phyloP scores from a whole-genome alignment of 1,140 invertebrate genomes.

The Octopus sinensis region DNA sequence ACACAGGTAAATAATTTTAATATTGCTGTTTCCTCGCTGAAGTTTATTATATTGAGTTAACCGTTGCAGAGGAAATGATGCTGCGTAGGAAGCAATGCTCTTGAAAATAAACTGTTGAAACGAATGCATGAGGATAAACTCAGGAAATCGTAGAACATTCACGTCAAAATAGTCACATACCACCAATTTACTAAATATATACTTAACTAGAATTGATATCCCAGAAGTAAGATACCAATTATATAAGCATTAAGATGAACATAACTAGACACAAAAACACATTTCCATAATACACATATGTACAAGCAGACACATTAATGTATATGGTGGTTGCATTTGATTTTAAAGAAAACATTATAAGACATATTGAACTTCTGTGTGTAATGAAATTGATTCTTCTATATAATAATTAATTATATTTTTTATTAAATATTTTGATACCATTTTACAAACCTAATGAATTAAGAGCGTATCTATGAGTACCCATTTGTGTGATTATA shows the following conservation, averaged over 20 bases:
- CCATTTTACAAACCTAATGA: background rate
- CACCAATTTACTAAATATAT: background rate
- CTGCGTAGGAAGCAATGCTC: background rate
- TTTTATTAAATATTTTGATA: background rate
- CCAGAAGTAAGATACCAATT: too few species aligned
- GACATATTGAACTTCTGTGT: background rate
- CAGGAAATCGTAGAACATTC: background rate
- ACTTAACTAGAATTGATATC: too few species aligned
- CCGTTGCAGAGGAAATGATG: background rate
- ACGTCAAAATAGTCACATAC: background rate
- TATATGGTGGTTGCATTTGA: too few species aligned
- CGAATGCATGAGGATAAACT: background rate
- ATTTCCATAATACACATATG: too few species aligned
- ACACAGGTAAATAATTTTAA: background rate
- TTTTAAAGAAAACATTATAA: background rate
- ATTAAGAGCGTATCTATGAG: background rate
- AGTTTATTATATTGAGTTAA: background rate
- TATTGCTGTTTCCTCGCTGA: background rate
- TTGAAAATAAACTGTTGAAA: background rate
- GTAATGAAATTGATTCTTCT: background rate
- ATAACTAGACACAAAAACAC: too few species aligned
- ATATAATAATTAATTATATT: background rate
- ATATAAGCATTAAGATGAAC: too few species aligned
- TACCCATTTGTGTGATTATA: background rate
- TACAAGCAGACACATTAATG: too few species aligned